Evolutionary conservation across 2,113 vertebrate genomes (phyloP), one percentile per base, ranked within the genome.

Genomic region (Barnardius zonarius): DNA sequence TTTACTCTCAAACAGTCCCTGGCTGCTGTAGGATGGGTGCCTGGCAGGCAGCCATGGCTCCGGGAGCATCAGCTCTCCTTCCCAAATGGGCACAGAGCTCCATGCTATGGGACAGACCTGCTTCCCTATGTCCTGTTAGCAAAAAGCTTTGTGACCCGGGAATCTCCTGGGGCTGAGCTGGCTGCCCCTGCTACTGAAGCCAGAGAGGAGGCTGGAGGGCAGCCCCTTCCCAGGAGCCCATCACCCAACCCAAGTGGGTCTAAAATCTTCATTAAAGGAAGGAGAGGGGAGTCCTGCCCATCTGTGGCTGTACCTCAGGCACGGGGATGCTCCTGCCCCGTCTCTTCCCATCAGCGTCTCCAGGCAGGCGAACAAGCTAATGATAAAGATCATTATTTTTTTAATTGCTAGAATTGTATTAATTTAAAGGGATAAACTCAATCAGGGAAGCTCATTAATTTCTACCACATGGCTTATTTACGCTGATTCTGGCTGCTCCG

Each of bases 361-460:
- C 2, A 28, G 59, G 86, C 46, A 86, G 46, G 76, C 69, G 74
- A 70, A 51, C 79, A 39, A 74, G 59, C 48, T 27, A 9, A 51
- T 67, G 23, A 67, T 74, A 9, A 51, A 67, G 23, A 63, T 74
- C 41, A 7, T 86, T 44, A 22, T 77, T 77, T 64, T 80, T 27
- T 70, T 83, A 93, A 90, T 94, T 84, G 44, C 76, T 57, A 31
- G 51, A 77, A 93, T 88, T 83, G 64, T 83, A 90, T 88, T 90
- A 90, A 93, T 93, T 94, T 95, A 78, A 94, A 88, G 5, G 23
- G 83, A 94, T 92, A 93, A 96, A 96, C 73, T 93, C 85, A 52
- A 88, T 92, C 86, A 86, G 88, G 11, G 57, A 51, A 95, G 95
- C 95, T 93, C 83, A 78, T 94, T 94, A 88, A 90, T 93, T 95